phyloP scores from a whole-genome alignment of 2,113 vertebrate species.

The Euleptes europaea region DNA sequence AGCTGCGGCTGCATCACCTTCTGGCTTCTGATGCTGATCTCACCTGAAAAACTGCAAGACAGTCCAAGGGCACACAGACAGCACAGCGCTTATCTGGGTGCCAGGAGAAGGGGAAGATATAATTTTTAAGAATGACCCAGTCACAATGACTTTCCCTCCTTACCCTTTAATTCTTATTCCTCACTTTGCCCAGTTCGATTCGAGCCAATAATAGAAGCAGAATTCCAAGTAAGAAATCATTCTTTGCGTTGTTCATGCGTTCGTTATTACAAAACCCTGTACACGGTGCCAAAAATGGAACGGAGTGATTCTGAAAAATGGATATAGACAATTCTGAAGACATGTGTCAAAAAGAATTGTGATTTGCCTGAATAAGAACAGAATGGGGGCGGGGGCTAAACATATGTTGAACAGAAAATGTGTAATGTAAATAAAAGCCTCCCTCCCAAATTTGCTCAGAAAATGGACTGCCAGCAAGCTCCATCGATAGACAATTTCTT shows the following conservation, averaged over 20 bases:
- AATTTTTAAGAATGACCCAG: not conserved
- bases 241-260: not conserved
- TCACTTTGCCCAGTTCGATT: not conserved
- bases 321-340: no score
- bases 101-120: not conserved
- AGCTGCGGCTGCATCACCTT: not conserved
- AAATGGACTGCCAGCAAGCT: no score
- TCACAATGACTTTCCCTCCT: not conserved
- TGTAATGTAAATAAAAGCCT: no score
- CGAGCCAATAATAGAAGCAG: not conserved
- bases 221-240: not conserved
- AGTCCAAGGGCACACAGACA: not conserved
- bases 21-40: slow-evolving; percentile 3
- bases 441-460: no score
- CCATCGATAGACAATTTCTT: no score
- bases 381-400: not conserved
- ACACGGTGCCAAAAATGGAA: not conserved
- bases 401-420: not conserved
- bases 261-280: not conserved
- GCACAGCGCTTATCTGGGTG: not conserved
- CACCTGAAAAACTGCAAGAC: not conserved
- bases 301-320: not conserved
- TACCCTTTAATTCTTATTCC: slow-evolving; percentile 3
- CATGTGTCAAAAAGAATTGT: not conserved
- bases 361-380: not conserved